Conservation (phyloP, 2,113 vertebrate genomes). For the Perca fluviatilis region DNA sequence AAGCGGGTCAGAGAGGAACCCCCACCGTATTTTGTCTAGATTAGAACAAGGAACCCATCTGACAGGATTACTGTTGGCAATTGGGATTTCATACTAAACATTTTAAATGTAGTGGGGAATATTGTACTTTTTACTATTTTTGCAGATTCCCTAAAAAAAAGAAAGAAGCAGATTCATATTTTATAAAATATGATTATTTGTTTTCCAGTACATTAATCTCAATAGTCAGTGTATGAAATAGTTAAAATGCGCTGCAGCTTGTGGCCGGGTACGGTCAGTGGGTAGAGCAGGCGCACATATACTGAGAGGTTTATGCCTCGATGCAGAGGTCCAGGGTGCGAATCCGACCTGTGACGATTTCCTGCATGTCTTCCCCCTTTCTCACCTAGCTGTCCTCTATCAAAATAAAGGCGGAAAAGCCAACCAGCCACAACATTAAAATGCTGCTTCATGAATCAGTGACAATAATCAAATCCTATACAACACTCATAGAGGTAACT, state of each 20-base stretch:
- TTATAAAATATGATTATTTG: background rate
- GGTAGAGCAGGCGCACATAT: too few species aligned
- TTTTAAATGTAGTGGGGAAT: background rate
- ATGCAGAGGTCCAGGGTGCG: too few species aligned
- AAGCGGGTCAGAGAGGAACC: background rate
- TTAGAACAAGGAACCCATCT: background rate
- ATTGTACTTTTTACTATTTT: too few species aligned
- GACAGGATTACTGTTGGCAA: background rate
- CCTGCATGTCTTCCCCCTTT: too few species aligned
- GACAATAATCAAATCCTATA: background rate
- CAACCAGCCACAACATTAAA: background rate
- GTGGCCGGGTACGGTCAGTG: too few species aligned
- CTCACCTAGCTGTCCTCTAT: too few species aligned
- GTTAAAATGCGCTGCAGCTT: background rate
- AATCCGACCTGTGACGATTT: too few species aligned
- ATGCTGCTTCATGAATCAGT: background rate
- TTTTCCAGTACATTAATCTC: background rate
- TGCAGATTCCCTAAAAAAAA: background rate
- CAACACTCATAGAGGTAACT: background rate
- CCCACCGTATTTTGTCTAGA: background rate
- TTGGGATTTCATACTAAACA: background rate
- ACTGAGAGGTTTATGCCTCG: too few species aligned
- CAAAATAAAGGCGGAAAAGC: too few species aligned
- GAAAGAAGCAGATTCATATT: background rate
- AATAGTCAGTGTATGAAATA: background rate